Evolutionary conservation across 2,113 vertebrate genomes (phyloP).

Genomic region (Mugil cephalus): DNA sequence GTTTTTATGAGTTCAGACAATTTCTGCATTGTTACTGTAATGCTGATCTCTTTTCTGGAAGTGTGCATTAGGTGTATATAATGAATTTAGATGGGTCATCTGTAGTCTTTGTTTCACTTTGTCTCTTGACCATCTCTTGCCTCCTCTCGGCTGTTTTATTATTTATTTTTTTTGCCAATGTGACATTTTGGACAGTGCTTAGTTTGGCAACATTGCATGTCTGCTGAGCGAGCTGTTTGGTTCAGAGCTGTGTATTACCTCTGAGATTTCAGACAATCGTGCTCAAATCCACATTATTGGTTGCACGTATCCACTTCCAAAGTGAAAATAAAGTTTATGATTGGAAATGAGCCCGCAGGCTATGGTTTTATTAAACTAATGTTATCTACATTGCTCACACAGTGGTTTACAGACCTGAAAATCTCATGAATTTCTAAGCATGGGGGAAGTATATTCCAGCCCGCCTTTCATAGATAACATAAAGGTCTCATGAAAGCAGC

Average conservation of each 20-base stretch:
- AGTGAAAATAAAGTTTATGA: slow-evolving; percentile 47
- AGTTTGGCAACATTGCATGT: slow-evolving; percentile 68
- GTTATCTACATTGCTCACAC: slow-evolving; percentile 53
- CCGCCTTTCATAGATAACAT: slow-evolving; percentile 34
- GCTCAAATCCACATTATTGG: slow-evolving; percentile 57
- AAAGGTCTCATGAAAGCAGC: slow-evolving; percentile 46
- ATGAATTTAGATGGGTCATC: slow-evolving; percentile 59
- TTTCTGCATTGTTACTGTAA: slow-evolving; percentile 38
- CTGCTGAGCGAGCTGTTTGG: slow-evolving; percentile 74
- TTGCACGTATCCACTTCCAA: slow-evolving; percentile 35
- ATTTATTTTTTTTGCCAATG: slow-evolving; percentile 61
- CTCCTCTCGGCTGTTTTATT: slow-evolving; percentile 50
- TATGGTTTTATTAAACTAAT: slow-evolving; percentile 50
- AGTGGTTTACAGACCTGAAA: slow-evolving; percentile 33
- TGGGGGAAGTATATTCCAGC: slow-evolving; percentile 24
- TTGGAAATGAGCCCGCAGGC: slow-evolving; percentile 44
- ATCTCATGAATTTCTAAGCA: slow-evolving; percentile 37
- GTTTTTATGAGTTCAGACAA: slow-evolving; percentile 48
- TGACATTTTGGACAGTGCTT: slow-evolving; percentile 77
- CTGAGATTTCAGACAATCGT: slow-evolving; percentile 66
- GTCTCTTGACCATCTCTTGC: slow-evolving; percentile 59
- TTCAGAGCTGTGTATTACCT: slow-evolving; percentile 61
- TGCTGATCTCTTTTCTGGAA: slow-evolving; percentile 47
- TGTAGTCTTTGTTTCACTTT: slow-evolving; percentile 53
- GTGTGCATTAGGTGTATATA: slow-evolving; percentile 28